Percentiles rank a stretch among this genome's conserved stretches.
Evolutionary conservation across 2,797 vertebrate species (phyloP).

Genomic region (Phalloptychus januarius): DNA sequence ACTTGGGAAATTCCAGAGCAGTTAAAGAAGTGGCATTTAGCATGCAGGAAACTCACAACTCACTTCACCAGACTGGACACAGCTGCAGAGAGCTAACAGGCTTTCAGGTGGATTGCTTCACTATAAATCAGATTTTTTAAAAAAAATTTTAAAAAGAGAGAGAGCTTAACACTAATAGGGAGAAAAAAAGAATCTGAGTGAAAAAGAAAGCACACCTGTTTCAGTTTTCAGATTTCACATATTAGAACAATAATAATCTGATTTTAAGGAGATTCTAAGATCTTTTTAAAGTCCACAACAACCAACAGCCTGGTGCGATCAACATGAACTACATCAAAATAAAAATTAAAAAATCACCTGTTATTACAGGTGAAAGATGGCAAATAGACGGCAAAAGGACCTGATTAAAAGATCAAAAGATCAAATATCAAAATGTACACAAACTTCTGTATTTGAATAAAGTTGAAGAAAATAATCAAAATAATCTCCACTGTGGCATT

Average conservation of each 20-base stretch:
- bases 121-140: neutral
- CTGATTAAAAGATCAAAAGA: neutral
- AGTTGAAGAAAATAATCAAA: neutral
- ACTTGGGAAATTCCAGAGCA: slow-evolving; percentile 4
- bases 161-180: neutral
- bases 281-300: neutral
- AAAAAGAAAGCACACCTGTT: neutral
- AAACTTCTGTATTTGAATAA: neutral
- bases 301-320: neutral
- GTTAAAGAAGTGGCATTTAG: neutral
- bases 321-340: neutral
- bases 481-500: neutral
- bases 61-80: neutral
- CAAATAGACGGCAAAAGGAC: too few species aligned
- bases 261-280: neutral
- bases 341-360: neutral
- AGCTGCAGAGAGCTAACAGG: neutral
- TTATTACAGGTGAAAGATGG: too few species aligned
- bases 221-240: neutral
- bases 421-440: neutral
- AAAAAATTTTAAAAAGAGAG: neutral
- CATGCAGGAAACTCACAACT: neutral
- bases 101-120: neutral
- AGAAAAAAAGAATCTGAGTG: too few species aligned
- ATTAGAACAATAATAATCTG: neutral